Percentiles rank a stretch among this genome's conserved stretches.
phyloP scores from a whole-genome alignment of 2,888 invertebrate genomes.

The Campopleginae sp. region DNA sequence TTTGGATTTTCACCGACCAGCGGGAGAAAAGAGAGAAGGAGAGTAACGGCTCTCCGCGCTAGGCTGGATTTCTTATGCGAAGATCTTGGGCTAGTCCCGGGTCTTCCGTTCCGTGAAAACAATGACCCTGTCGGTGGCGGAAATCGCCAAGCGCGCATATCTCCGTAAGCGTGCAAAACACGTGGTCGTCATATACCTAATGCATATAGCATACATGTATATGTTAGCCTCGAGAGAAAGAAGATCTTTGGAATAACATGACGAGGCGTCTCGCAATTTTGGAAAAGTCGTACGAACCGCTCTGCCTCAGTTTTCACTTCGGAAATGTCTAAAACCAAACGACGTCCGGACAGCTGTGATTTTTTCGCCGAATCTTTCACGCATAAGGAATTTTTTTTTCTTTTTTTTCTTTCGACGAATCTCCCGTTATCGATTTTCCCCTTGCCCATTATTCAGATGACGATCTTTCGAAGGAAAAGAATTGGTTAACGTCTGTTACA shows the following conservation, averaged over 20 bases:
- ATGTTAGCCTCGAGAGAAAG: not conserved
- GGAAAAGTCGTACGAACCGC: slow-evolving; percentile 7
- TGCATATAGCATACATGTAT: not conserved
- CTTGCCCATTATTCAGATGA: slow-evolving; percentile 5
- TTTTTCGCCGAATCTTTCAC: slow-evolving; percentile 23
- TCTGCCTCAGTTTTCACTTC: not conserved
- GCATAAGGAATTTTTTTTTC: not conserved
- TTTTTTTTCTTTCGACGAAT: slow-evolving; percentile 15
- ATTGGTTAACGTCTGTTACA: slow-evolving; percentile 29
- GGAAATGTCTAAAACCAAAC: slow-evolving; percentile 17
- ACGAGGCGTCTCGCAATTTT: slow-evolving; percentile 46
- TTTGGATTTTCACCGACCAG: slow-evolving; percentile 62
- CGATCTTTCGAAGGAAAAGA: slow-evolving; percentile 26
- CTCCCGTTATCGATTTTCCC: not conserved
- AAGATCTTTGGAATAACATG: slow-evolving; percentile 48
- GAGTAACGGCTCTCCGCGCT: not conserved
- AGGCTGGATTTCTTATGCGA: slow-evolving; percentile 7
- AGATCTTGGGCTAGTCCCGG: slow-evolving; percentile 20
- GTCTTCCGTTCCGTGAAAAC: slow-evolving; percentile 59
- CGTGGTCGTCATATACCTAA: slow-evolving; percentile 59
- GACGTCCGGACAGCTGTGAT: slow-evolving; percentile 37
- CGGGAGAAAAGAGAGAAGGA: slow-evolving; percentile 29
- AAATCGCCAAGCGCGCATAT: slow-evolving; percentile 33
- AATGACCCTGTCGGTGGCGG: slow-evolving; percentile 59
- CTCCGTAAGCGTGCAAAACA: slow-evolving; percentile 48